Percentiles rank a stretch among this genome's conserved stretches.
Conservation (phyloP, 1,140 invertebrate genomes). For the Formica exsecta region DNA sequence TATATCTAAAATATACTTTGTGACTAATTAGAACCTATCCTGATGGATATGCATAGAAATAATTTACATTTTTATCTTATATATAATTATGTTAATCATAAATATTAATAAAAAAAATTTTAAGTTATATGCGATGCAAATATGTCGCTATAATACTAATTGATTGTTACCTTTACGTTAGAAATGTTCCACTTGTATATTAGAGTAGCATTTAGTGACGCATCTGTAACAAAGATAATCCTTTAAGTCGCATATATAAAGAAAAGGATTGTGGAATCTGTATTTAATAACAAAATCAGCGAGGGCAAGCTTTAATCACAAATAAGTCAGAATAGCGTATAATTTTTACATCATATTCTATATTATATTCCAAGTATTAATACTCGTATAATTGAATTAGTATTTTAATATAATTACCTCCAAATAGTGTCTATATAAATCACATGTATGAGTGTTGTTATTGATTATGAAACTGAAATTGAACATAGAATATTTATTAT, state of each 20-base stretch:
- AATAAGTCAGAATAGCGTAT: slow-evolving; percentile 79
- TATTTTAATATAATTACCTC: slow-evolving; percentile 22
- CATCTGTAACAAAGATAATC: slow-evolving; percentile 3
- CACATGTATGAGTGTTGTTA: not conserved
- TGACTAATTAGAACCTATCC: no score
- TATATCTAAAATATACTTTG: slow-evolving; percentile 21
- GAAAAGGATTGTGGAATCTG: not conserved
- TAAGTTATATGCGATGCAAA: not conserved
- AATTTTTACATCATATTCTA: slow-evolving; percentile 72
- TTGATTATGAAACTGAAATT: not conserved
- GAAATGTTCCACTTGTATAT: not conserved
- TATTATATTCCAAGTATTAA: slow-evolving; percentile 1
- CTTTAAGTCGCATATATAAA: not conserved
- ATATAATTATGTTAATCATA: not conserved
- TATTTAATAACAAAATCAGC: slow-evolving; percentile 61
- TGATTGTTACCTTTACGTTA: not conserved
- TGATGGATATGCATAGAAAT: not conserved
- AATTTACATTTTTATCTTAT: not conserved
- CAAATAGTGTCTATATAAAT: not conserved
- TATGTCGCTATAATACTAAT: not conserved
- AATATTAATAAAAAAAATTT: slow-evolving; percentile 47
- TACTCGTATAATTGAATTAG: not conserved
- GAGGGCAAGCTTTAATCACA: slow-evolving; percentile 79
- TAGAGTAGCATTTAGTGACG: not conserved
- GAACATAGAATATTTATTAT: not conserved